Evolutionary conservation across 1,140 invertebrate genomes (phyloP).

Genomic region (Leptopilina boulardi): DNA sequence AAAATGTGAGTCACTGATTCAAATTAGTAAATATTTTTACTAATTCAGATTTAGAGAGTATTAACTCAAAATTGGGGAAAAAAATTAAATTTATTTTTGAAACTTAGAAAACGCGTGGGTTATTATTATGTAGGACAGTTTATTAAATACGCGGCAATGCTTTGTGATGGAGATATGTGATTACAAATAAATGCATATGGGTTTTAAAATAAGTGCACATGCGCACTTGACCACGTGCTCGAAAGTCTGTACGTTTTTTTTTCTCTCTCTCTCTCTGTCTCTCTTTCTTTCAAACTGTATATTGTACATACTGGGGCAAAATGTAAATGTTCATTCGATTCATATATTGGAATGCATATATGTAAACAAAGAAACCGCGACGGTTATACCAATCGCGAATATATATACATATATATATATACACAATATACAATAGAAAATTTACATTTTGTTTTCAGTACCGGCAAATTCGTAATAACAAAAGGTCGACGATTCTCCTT

Average conservation of each 20-base stretch:
- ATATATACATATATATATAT: neutral
- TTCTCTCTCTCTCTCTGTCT: too few relatives aligned
- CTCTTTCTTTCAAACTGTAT: too few relatives aligned
- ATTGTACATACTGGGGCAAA: too few relatives aligned
- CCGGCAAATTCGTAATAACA: constrained; percentile 34
- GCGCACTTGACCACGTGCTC: constrained; percentile 12
- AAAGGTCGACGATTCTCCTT: constrained; percentile 42
- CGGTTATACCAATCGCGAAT: constrained; percentile 9
- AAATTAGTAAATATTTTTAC: too few relatives aligned
- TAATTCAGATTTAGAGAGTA: too few relatives aligned
- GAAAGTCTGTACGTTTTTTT: too few relatives aligned
- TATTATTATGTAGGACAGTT: constrained; percentile 63
- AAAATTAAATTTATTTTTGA: too few relatives aligned
- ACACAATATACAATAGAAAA: constrained; percentile 51
- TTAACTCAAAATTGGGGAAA: too few relatives aligned
- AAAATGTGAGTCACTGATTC: too few relatives aligned
- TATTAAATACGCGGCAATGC: constrained; percentile 45
- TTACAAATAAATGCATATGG: constrained; percentile 15
- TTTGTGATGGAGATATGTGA: constrained; percentile 61
- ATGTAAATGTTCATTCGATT: constrained; percentile 29
- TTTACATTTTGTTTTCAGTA: constrained; percentile 46
- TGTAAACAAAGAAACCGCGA: constrained; percentile 60
- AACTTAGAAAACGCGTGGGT: too few relatives aligned
- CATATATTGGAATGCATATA: constrained; percentile 54
- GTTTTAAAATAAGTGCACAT: constrained; percentile 26